Evolutionary conservation across 2,888 invertebrate genomes (phyloP).

Genomic region (Carabus problematicus): DNA sequence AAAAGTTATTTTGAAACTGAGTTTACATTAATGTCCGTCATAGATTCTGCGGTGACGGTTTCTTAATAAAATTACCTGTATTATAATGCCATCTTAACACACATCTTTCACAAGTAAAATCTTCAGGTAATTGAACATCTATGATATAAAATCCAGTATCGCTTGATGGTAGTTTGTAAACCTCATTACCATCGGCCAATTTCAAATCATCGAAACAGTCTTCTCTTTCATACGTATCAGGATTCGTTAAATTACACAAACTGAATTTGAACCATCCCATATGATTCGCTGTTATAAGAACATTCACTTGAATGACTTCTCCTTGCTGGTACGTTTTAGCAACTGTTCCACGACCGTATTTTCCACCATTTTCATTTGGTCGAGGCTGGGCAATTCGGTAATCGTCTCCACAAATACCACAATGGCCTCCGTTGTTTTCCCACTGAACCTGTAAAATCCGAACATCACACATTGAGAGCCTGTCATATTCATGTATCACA

Average conservation of each 20-base stretch:
- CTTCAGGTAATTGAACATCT: slow-evolving; percentile 53
- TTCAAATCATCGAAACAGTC: slow-evolving; percentile 58
- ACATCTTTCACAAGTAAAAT: slow-evolving; percentile 58
- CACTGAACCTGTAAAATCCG: slow-evolving; percentile 57
- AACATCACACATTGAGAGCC: too few relatives aligned
- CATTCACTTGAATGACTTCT: slow-evolving; percentile 49
- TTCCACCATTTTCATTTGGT: slow-evolving; percentile 64
- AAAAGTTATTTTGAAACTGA: too few relatives aligned
- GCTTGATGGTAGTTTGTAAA: slow-evolving; percentile 48
- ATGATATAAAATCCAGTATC: slow-evolving; percentile 49
- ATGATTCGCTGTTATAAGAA: slow-evolving; percentile 56
- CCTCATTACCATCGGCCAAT: slow-evolving; percentile 50
- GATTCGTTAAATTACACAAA: slow-evolving; percentile 60
- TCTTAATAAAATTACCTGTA: slow-evolving; percentile 50
- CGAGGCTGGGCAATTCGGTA: slow-evolving; percentile 59
- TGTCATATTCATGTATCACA: too few relatives aligned
- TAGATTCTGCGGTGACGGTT: not conserved
- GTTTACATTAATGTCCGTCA: too few relatives aligned
- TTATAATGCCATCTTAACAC: slow-evolving; percentile 60
- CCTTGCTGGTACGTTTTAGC: slow-evolving; percentile 56
- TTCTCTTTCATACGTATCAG: slow-evolving; percentile 60
- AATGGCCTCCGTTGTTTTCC: slow-evolving; percentile 58
- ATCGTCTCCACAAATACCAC: slow-evolving; percentile 66
- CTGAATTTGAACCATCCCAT: slow-evolving; percentile 61
- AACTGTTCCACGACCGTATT: slow-evolving; percentile 61